phyloP scores from a whole-genome alignment of 53 echinoderm and acorn worm species.

The Glandiceps talaboti region DNA sequence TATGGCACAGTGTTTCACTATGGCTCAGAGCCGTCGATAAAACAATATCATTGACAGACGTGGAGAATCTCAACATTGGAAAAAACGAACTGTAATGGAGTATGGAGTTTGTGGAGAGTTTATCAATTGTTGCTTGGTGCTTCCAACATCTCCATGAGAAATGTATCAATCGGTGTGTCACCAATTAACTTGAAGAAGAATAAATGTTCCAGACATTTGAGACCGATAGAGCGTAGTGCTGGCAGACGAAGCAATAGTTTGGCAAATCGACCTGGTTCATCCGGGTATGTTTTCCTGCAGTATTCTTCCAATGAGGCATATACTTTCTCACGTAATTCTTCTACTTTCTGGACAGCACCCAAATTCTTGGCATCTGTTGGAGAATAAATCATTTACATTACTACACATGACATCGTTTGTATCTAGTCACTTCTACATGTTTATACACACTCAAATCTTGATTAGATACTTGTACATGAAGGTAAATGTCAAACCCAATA shows the following conservation, averaged over 20 bases:
- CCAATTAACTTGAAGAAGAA: constrained; percentile 98
- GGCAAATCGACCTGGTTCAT: constrained; percentile 85
- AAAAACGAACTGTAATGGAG: no score
- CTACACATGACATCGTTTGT: no score
- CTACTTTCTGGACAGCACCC: constrained; percentile 95
- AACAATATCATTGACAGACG: neutral
- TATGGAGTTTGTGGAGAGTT: neutral
- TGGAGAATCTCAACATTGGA: neutral
- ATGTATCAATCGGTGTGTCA: constrained; percentile 99
- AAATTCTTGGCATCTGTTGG: constrained; percentile 99
- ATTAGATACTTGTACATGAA: no score
- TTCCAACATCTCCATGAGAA: constrained; percentile 99
- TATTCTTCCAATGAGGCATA: constrained; percentile 97
- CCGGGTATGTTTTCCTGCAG: constrained; percentile 82
- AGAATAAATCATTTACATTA: no score
- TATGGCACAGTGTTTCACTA: neutral
- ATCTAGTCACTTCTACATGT: no score
- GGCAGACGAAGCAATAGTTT: constrained; percentile 88
- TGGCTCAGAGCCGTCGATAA: neutral
- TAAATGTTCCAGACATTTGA: constrained; percentile 95
- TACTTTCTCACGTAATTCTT: constrained; percentile 93
- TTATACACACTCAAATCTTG: no score
- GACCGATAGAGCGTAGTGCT: constrained; percentile 97
- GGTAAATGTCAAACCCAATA: no score
- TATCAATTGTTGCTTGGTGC: constrained; percentile 96